A percentile compares a stretch with the other conserved stretches of the same genome.
Conservation (phyloP, 2,888 invertebrate genomes). For the Koerneria pararmatus region DNA sequence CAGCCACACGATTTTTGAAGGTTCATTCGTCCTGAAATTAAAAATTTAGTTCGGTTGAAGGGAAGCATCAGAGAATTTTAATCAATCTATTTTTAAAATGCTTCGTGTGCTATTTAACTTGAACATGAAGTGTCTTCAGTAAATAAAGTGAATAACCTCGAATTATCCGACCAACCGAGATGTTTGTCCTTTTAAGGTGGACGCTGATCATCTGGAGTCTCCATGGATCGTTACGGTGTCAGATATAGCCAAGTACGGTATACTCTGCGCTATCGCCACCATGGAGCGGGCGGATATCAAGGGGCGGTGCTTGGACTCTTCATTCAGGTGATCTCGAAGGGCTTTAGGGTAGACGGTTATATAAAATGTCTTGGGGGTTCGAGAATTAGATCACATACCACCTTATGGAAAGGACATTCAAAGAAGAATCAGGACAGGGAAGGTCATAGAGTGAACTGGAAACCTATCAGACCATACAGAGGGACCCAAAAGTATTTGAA, state of each 20-base stretch:
- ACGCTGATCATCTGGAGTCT: conserved; percentile 71
- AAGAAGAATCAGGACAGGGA: too few relatives aligned
- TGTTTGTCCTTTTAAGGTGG: conserved; percentile 61
- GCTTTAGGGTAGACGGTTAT: too few relatives aligned
- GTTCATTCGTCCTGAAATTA: conserved; percentile 28
- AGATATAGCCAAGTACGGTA: conserved; percentile 94
- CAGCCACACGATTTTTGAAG: conserved; percentile 41
- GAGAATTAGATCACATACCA: too few relatives aligned
- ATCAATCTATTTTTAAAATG: conserved; percentile 9
- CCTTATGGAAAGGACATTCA: too few relatives aligned
- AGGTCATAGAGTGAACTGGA: too few relatives aligned
- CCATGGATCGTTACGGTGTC: conserved; percentile 90
- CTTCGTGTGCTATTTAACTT: too few relatives aligned
- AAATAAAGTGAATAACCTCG: neutral
- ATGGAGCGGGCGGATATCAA: conserved; percentile 91
- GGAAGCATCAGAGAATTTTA: neutral
- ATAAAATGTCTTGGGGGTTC: too few relatives aligned
- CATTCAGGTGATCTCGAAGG: too few relatives aligned
- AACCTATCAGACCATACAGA: too few relatives aligned
- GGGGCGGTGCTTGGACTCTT: conserved; percentile 66
- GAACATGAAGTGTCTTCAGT: too few relatives aligned
- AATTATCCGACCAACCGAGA: neutral
- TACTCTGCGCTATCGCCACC: conserved; percentile 91
- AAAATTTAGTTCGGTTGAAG: conserved; percentile 1
- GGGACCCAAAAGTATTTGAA: too few relatives aligned